Conservation (phyloP, 1,140 invertebrate species). For the Theocolax elegans region DNA sequence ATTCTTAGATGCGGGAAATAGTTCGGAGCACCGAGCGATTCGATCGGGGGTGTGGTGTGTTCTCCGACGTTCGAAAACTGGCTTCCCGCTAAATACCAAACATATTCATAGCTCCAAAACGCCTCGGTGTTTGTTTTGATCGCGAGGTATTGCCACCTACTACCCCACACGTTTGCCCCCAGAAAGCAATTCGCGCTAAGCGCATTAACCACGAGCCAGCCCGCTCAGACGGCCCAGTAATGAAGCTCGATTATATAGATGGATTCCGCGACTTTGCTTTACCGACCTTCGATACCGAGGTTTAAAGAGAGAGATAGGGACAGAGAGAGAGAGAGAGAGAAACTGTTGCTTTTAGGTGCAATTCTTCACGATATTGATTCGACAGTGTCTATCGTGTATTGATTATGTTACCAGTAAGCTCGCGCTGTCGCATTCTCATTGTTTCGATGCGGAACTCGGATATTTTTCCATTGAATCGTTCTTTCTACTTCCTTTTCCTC, state of each 20-base stretch:
- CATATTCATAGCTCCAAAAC: background rate
- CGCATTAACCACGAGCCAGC: slow-evolving; percentile 16
- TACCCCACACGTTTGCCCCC: slow-evolving; percentile 1
- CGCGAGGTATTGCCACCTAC: no score
- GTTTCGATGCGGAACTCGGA: no score
- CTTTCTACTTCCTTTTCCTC: no score
- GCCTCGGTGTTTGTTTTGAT: slow-evolving; percentile 21
- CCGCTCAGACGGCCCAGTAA: slow-evolving; percentile 1
- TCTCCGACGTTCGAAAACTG: background rate
- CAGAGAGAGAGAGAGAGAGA: no score
- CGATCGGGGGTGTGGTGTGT: no score
- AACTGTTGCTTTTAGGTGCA: no score
- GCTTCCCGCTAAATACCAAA: background rate
- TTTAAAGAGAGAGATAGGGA: no score
- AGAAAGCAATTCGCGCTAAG: slow-evolving; percentile 12
- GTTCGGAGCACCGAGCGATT: no score
- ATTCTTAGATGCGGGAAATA: no score
- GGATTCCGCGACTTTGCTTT: slow-evolving; percentile 11
- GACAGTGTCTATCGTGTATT: background rate
- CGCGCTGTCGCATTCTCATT: background rate
- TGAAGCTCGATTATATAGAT: slow-evolving; percentile 26
- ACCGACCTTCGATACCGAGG: no score
- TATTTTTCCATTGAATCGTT: no score
- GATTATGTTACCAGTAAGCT: background rate
- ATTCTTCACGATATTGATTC: background rate